Percentiles rank a stretch among this genome's conserved stretches.
Conservation (phyloP, 2,113 vertebrate genomes). For the Myrmophylax atrothorax region DNA sequence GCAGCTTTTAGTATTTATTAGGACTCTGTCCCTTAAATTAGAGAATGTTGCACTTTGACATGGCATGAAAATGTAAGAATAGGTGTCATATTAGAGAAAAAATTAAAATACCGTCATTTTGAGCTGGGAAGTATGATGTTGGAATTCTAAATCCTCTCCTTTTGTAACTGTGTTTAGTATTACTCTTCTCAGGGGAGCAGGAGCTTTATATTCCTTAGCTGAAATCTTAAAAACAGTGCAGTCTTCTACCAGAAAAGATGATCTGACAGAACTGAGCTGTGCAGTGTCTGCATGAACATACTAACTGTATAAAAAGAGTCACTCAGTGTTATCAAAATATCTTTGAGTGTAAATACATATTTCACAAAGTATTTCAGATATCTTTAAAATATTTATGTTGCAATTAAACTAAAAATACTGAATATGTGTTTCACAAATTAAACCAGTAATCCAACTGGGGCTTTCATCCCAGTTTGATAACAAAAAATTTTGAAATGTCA, state of each 20-base stretch:
- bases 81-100: not conserved
- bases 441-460: not conserved
- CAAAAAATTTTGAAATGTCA: constrained; percentile 1
- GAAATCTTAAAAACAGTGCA: not conserved
- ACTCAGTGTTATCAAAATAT: not conserved
- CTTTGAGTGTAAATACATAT: not conserved
- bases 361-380: not conserved
- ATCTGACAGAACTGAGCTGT: not conserved
- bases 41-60: not conserved
- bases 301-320: not conserved
- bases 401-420: constrained; percentile 16
- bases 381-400: constrained; percentile 28
- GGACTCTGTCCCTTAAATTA: not conserved
- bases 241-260: not conserved
- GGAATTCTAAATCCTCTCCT: not conserved
- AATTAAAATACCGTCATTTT: not conserved
- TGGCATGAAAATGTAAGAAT: not conserved
- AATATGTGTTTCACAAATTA: not conserved
- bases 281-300: not conserved
- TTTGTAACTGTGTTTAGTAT: not conserved
- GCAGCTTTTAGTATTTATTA: not conserved
- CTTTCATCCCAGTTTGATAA: constrained; percentile 4
- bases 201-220: not conserved
- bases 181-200: not conserved
- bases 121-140: not conserved